These are phyloP conservation scores for Gambusia affinis DNA, from an alignment of 2,113 vertebrate species.

Conservation along the genomic window DNA sequence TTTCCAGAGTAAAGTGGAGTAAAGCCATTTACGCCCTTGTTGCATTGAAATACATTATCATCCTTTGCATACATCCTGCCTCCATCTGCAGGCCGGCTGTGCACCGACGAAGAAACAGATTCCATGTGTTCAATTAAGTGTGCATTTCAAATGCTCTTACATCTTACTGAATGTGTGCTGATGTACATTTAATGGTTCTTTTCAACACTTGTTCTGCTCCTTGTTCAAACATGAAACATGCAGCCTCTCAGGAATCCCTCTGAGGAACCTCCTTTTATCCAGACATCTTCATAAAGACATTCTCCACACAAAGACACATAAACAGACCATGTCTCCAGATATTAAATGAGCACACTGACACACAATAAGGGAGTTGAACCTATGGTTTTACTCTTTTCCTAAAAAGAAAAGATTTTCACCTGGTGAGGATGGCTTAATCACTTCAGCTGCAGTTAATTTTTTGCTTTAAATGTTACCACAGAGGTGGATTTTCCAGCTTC, in stretches of 20 bases:
- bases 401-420: constrained; percentile 71
- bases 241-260: constrained; percentile 11
- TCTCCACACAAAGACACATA: constrained; percentile 24
- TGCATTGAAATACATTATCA: background rate
- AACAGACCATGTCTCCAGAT: constrained; percentile 11
- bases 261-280: constrained; percentile 25
- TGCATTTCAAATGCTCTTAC: constrained; percentile 26
- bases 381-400: constrained; percentile 14
- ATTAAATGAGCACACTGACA: background rate
- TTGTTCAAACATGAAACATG: constrained; percentile 32
- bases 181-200: constrained; percentile 45
- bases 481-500: constrained; percentile 46
- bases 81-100: background rate
- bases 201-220: constrained; percentile 44
- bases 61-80: background rate
- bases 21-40: background rate
- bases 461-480: constrained; percentile 55
- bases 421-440: constrained; percentile 64
- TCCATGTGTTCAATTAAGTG: constrained; percentile 31
- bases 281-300: constrained; percentile 11
- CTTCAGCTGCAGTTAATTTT: constrained; percentile 57
- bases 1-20: background rate
- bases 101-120: background rate
- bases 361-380: background rate
- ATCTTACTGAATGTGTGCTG: constrained; percentile 17